Conservation (phyloP, 2,888 invertebrate genomes). For the Aphodius sticticus region DNA sequence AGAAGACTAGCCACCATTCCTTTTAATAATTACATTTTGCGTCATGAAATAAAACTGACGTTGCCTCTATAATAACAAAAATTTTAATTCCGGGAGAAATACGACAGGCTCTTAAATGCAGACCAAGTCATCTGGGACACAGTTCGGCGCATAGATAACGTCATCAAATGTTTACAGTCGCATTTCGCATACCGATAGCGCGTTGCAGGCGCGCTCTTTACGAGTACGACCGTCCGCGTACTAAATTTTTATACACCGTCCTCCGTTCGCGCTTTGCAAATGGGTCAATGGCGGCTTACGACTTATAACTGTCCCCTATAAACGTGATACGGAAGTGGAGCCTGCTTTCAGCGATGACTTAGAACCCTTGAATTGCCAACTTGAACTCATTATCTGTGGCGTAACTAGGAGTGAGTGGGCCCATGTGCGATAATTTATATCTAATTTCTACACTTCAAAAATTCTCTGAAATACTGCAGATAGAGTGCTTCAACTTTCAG, state of each 20-base stretch:
- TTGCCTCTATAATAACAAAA: not conserved
- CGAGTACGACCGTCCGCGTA: not conserved
- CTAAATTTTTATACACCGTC: not conserved
- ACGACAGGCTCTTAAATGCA: not conserved
- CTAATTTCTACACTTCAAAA: no score
- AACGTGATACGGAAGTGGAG: not conserved
- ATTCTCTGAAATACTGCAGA: no score
- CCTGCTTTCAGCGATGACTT: not conserved
- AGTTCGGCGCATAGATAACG: constrained; percentile 17
- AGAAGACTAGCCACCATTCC: no score
- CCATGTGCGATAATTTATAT: no score
- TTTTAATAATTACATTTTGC: no score
- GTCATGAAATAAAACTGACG: no score
- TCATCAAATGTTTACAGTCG: constrained; percentile 21
- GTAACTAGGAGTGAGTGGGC: no score
- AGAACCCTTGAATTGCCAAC: not conserved
- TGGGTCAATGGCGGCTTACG: not conserved
- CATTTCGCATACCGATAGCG: not conserved
- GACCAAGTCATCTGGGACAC: not conserved
- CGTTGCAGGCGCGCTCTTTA: constrained; percentile 4
- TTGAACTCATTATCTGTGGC: not conserved
- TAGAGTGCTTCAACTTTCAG: no score
- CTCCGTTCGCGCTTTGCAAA: not conserved
- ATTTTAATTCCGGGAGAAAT: not conserved
- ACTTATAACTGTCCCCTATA: not conserved